Conservation (phyloP, 2,797 vertebrate genomes). For the Silurus aristotelis region DNA sequence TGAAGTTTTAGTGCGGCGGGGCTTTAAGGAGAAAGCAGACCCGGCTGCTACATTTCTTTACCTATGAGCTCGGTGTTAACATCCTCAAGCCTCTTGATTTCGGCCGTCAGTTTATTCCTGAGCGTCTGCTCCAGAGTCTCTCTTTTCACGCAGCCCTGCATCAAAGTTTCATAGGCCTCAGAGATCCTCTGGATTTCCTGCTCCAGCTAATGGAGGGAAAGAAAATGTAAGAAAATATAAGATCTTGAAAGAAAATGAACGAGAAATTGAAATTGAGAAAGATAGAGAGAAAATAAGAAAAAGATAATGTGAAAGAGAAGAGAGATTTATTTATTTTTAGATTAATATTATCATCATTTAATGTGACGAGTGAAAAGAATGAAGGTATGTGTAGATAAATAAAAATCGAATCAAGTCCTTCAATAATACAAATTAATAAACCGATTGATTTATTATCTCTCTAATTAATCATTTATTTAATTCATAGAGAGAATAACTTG, state of each 20-base stretch:
- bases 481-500: too few species aligned
- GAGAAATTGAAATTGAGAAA: neutral
- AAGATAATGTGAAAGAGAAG: neutral
- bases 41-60: conserved; percentile 55
- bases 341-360: too few species aligned
- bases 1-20: neutral
- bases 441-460: neutral
- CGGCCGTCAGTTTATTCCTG: conserved; percentile 86
- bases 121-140: conserved; percentile 92
- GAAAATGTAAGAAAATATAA: conserved; percentile 1
- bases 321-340: neutral
- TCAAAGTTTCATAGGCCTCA: conserved; percentile 91
- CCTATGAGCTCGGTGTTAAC: conserved; percentile 94
- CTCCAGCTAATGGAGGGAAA: conserved; percentile 80
- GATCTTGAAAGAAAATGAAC: neutral
- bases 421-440: neutral
- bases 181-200: conserved; percentile 94
- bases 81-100: conserved; percentile 91
- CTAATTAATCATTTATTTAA: neutral
- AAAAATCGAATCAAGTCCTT: neutral
- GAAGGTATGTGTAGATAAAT: neutral
- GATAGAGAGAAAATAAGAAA: neutral
- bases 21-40: neutral
- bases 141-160: conserved; percentile 89
- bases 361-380: too few species aligned